phyloP scores from a whole-genome alignment of 2,888 invertebrate genomes.

The Exocentrus adspersus region DNA sequence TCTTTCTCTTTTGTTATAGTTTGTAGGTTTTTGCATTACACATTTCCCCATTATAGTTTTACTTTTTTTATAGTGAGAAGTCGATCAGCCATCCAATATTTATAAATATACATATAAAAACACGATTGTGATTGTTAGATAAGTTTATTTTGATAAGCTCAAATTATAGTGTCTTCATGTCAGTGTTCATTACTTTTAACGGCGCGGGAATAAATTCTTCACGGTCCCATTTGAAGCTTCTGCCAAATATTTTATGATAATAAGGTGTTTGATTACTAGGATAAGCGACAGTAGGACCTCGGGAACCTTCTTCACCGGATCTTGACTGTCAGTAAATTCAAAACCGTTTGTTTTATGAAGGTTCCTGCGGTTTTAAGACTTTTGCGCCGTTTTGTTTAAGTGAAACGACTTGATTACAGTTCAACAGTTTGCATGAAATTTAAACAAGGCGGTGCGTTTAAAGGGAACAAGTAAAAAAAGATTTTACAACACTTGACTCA shows the following conservation, averaged over 20 bases:
- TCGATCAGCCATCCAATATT: slow-evolving; percentile 49
- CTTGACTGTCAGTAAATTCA: too few species aligned
- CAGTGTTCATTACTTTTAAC: slow-evolving; percentile 43
- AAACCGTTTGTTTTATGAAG: not conserved
- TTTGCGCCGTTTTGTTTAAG: too few species aligned
- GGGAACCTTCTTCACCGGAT: too few species aligned
- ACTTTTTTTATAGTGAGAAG: slow-evolving; percentile 51
- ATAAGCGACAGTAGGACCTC: not conserved
- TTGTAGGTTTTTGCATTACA: slow-evolving; percentile 38
- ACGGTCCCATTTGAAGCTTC: slow-evolving; percentile 24
- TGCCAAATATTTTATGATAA: not conserved
- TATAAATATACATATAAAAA: too few species aligned
- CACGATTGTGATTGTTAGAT: slow-evolving; percentile 53
- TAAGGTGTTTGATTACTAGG: slow-evolving; percentile 2
- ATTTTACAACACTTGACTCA: too few species aligned
- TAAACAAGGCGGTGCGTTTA: too few species aligned
- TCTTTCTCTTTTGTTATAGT: slow-evolving; percentile 32
- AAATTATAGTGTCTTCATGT: slow-evolving; percentile 47
- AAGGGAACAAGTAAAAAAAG: too few species aligned
- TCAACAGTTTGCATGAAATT: too few species aligned
- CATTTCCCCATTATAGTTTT: slow-evolving; percentile 27
- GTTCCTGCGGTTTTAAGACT: too few species aligned
- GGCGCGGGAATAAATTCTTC: slow-evolving; percentile 31
- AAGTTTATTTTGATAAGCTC: slow-evolving; percentile 44
- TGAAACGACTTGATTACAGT: too few species aligned